Evolutionary conservation across 2,113 vertebrate genomes (phyloP).

Genomic region (Heliornis fulica): DNA sequence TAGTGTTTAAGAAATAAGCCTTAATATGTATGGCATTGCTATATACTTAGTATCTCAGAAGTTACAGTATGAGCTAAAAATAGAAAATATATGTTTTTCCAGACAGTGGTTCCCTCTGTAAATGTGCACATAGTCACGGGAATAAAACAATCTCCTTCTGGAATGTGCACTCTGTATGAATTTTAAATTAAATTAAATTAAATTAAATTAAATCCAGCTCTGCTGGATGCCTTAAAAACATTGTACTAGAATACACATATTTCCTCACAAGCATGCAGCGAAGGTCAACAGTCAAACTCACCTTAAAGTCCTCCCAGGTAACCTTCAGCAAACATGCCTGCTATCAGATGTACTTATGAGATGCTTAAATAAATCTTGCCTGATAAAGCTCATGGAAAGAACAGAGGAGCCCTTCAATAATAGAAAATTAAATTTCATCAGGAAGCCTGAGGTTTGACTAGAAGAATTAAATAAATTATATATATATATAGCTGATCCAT

Average conservation of each 20-base stretch:
- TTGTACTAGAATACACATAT: neutral
- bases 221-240: neutral
- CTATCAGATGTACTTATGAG: neutral
- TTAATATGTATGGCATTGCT: neutral
- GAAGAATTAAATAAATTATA: neutral
- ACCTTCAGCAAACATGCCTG: neutral
- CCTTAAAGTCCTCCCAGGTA: neutral
- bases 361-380: neutral
- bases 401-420: neutral
- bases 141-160: constrained; percentile 7
- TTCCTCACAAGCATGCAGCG: neutral
- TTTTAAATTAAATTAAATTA: constrained; percentile 27
- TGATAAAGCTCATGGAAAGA: neutral
- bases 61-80: constrained; percentile 15
- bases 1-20: neutral
- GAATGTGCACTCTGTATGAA: neutral
- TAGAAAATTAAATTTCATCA: neutral
- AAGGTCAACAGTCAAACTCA: neutral
- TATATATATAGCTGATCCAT: neutral
- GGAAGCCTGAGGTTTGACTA: neutral
- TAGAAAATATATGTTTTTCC: constrained; percentile 1
- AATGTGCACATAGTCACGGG: neutral
- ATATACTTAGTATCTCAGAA: neutral
- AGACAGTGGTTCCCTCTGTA: neutral
- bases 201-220: no score